Evolutionary conservation across 64 coral and sea anemone genomes (phyloP).

Genomic region (Catalaphyllia jardinei): DNA sequence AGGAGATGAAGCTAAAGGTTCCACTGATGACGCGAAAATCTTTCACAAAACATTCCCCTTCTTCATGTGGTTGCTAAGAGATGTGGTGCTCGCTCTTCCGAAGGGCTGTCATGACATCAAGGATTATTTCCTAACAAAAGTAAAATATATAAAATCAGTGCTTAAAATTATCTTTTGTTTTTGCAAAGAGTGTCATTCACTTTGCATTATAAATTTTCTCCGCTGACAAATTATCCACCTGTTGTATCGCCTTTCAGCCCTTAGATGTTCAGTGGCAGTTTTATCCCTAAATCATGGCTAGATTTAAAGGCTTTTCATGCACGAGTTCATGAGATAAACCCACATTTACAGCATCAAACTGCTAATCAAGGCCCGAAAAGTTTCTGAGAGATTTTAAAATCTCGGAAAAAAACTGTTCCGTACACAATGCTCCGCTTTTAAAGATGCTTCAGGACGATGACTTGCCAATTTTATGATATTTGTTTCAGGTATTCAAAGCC

Average conservation of each 20-base stretch:
- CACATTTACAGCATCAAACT: too few relatives aligned
- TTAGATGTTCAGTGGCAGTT: too few relatives aligned
- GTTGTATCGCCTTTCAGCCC: too few relatives aligned
- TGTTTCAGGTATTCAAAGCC: slow-evolving; percentile 51
- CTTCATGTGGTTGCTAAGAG: slow-evolving; percentile 68
- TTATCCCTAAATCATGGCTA: too few relatives aligned
- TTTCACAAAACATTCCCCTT: slow-evolving; percentile 63
- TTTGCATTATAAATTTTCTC: not conserved
- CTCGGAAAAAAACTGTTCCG: too few relatives aligned
- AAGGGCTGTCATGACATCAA: slow-evolving; percentile 47
- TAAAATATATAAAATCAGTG: not conserved
- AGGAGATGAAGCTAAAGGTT: not conserved
- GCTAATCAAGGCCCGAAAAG: too few relatives aligned
- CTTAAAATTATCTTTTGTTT: not conserved
- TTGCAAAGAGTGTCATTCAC: not conserved
- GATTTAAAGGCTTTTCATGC: too few relatives aligned
- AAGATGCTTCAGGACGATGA: not conserved
- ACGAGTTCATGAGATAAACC: too few relatives aligned
- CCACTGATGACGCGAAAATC: slow-evolving; percentile 8
- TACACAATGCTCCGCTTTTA: too few relatives aligned
- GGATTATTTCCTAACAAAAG: slow-evolving; percentile 67
- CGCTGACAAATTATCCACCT: not conserved
- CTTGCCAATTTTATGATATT: not conserved
- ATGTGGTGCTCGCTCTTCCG: slow-evolving; percentile 54
- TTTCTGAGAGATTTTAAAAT: too few relatives aligned